Conservation (phyloP, 2,113 vertebrate genomes). For the Rissa tridactyla region DNA sequence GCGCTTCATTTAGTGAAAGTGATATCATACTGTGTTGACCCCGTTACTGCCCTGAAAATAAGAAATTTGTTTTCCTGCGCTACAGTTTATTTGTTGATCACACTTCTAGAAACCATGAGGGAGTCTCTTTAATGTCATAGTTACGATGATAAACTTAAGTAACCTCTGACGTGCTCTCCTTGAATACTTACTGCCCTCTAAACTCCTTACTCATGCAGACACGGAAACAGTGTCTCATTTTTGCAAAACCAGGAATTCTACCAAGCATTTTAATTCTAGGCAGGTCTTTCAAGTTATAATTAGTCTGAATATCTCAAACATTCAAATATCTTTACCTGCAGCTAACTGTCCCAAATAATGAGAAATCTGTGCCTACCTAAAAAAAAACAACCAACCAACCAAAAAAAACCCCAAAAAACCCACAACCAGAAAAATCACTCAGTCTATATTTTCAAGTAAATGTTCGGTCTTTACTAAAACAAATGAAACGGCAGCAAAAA, state of each 20-base stretch:
- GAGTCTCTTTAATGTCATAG: slow-evolving; percentile 9
- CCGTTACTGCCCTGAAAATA: not conserved
- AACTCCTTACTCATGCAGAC: not conserved
- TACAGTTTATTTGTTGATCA: slow-evolving; percentile 25
- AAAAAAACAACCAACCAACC: not conserved
- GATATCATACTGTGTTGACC: not conserved
- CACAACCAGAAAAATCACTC: not conserved
- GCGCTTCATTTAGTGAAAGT: not conserved
- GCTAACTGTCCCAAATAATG: not conserved
- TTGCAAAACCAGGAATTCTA: not conserved
- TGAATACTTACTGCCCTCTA: not conserved
- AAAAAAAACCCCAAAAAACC: not conserved
- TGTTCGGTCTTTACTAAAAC: not conserved
- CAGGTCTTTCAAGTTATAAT: not conserved
- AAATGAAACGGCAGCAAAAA: not conserved
- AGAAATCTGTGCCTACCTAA: not conserved
- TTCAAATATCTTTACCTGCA: not conserved
- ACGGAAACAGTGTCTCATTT: not conserved
- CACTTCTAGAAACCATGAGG: not conserved
- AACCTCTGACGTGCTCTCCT: not conserved
- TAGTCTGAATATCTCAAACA: not conserved
- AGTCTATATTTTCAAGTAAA: not conserved
- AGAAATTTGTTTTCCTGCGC: not conserved
- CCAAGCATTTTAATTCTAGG: not conserved
- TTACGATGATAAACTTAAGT: not conserved